Conservation (phyloP, 2,113 vertebrate species). For the Brachirus orientalis region DNA sequence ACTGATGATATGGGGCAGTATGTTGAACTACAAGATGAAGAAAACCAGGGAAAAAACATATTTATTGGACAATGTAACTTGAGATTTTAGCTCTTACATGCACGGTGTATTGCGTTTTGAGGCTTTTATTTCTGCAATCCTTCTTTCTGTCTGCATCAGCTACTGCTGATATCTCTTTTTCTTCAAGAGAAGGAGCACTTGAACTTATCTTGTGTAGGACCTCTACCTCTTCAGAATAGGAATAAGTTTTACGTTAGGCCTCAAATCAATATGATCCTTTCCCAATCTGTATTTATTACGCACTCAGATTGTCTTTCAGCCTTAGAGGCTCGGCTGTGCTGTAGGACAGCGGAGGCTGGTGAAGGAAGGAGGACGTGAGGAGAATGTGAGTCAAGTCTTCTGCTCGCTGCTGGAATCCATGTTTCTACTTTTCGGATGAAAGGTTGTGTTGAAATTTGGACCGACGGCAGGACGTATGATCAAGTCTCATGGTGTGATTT, state of each 20-base stretch:
- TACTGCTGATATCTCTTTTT: conserved; percentile 25
- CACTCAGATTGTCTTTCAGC: conserved; percentile 54
- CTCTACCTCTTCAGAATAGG: conserved; percentile 47
- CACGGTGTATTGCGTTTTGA: not conserved
- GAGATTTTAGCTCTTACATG: not conserved
- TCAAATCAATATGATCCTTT: conserved; percentile 61
- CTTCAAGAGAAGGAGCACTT: conserved; percentile 23
- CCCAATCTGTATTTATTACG: conserved; percentile 57
- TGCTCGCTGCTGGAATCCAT: conserved; percentile 24
- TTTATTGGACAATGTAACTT: not conserved
- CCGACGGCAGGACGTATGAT: not conserved
- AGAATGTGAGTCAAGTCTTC: conserved; percentile 50
- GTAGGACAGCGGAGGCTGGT: conserved; percentile 49
- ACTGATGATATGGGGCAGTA: not conserved
- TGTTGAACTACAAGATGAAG: not conserved
- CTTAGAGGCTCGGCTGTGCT: conserved; percentile 34
- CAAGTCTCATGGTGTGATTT: not conserved
- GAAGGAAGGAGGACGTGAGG: conserved; percentile 56
- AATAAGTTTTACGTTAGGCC: conserved; percentile 43
- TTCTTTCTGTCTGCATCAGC: conserved; percentile 24
- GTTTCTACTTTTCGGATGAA: conserved; percentile 21
- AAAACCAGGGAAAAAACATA: not conserved
- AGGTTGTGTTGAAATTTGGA: conserved; percentile 1
- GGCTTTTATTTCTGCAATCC: not conserved
- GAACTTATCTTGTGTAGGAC: conserved; percentile 29